Conservation (phyloP, 2,888 invertebrate species). For the Alloplasta piceator region DNA sequence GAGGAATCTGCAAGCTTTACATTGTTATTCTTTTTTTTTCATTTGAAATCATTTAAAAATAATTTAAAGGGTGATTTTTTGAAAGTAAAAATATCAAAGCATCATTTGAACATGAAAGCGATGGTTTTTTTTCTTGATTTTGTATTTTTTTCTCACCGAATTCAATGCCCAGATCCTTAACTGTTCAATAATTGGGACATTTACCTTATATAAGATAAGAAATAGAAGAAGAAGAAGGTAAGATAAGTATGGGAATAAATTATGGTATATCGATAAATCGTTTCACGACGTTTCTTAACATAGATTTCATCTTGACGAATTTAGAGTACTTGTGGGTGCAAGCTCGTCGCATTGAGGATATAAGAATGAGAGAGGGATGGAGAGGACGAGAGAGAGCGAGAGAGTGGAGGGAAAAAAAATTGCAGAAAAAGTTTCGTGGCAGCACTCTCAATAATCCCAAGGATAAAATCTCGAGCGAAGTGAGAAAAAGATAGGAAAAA, state of each 20-base stretch:
- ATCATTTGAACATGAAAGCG: too few species aligned
- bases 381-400: slow-evolving; percentile 5
- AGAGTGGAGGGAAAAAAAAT: slow-evolving; percentile 16
- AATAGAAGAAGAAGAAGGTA: too few species aligned
- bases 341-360: slow-evolving; percentile 24
- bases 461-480: slow-evolving; percentile 54
- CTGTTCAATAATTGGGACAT: too few species aligned
- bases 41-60: too few species aligned
- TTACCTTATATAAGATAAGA: too few species aligned
- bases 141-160: too few species aligned
- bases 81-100: too few species aligned
- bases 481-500: slow-evolving; percentile 42
- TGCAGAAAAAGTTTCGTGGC: slow-evolving; percentile 28
- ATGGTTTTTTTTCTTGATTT: too few species aligned
- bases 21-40: too few species aligned
- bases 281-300: slow-evolving; percentile 24
- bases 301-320: slow-evolving; percentile 41
- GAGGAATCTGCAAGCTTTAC: too few species aligned
- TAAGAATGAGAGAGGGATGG: background rate
- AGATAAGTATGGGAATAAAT: background rate
- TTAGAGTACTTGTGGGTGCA: slow-evolving; percentile 15
- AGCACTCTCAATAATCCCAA: slow-evolving; percentile 56
- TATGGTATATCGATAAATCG: background rate
- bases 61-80: too few species aligned
- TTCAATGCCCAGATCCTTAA: too few species aligned